A percentile compares a stretch with the other conserved stretches of the same genome.
These are phyloP conservation scores for Helarctos malayanus DNA, from an alignment of 2,797 vertebrate species.

Conservation along the genomic window DNA sequence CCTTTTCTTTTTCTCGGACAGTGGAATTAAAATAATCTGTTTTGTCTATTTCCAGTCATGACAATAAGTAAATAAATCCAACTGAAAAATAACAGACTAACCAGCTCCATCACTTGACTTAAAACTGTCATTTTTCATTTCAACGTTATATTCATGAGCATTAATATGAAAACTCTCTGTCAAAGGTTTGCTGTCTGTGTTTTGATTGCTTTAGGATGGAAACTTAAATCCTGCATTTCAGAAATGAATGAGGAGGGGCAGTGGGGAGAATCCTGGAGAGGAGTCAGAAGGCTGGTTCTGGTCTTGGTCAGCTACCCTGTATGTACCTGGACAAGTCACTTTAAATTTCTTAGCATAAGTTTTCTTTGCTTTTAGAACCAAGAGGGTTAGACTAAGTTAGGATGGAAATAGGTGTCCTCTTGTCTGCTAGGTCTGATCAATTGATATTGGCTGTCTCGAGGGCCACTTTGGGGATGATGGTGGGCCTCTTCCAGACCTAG, in stretches of 20 bases:
- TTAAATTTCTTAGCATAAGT: neutral
- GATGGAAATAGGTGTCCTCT: neutral
- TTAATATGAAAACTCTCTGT: slow-evolving; percentile 69
- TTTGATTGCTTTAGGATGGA: slow-evolving; percentile 68
- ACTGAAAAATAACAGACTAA: slow-evolving; percentile 67
- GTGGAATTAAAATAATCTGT: slow-evolving; percentile 60
- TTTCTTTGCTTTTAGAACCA: slow-evolving; percentile 33
- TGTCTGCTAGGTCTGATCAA: neutral
- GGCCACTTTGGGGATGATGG: neutral
- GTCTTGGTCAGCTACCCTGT: neutral
- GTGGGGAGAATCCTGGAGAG: neutral
- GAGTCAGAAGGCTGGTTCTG: neutral
- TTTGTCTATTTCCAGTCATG: slow-evolving; percentile 75
- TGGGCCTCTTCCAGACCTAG: neutral
- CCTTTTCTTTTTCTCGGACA: slow-evolving; percentile 55
- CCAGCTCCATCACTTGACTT: slow-evolving; percentile 2
- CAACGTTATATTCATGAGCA: slow-evolving; percentile 44
- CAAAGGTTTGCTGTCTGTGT: slow-evolving; percentile 18
- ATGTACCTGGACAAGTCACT: neutral
- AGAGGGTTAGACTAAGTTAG: neutral
- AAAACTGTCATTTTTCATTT: slow-evolving; percentile 71
- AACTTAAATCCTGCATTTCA: slow-evolving; percentile 71
- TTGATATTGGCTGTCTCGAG: neutral
- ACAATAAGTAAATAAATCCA: slow-evolving; percentile 73
- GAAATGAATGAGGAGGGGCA: neutral